Evolutionary conservation across 1,140 invertebrate species (phyloP), one percentile per base, ranked within the genome.

Genomic region (Tetranychus cinnabarinus): DNA sequence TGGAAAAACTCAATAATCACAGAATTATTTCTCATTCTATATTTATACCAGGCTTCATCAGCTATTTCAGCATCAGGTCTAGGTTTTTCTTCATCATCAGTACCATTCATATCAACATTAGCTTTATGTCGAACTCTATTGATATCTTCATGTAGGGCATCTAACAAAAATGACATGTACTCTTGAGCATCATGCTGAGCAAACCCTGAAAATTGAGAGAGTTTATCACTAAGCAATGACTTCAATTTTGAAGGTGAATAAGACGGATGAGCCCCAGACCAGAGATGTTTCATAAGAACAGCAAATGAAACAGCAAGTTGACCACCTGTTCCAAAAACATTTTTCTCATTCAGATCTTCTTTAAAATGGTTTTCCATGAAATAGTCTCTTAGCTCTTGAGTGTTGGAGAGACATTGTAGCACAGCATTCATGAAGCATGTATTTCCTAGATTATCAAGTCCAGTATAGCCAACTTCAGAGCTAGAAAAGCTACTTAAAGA

Each of bases 151-250:
- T 79, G 77, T 31, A 79, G 66, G 37, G 74, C 76, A 69, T 79
- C 77, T 12, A 79, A 65, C 4, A 79, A 68, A 64, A 76, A 77
- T 5, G 75, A 74, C 69, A 79, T 72, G 67, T 78, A 77, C 66
- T 79, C 77, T 67, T 79, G 77, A 31, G 77, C 74, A 69, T 79
- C 77, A 66, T 79, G 77, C 63, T 79, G 77, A 61, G 72, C 72
- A 71, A 72, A 79, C 13, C 77, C 77, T 54, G 71, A 71, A 65
- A 79, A 79, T 67, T 77, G 75, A 15, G 54, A 54, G 6, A 73
- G 71, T 64, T 77, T 78, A 66, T 72, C 69, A 13, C 73, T 70
- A 42, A 78, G 70, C 35, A 78, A 66, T 61, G 70, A 72, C 69
- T 76, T 76, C 0, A 76, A 69, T 65, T 71, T 72, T n/a, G 69